A percentile compares a stretch with the other conserved stretches of the same genome.
Conservation (phyloP, 2,888 invertebrate genomes). For the Prosapia bicincta region DNA sequence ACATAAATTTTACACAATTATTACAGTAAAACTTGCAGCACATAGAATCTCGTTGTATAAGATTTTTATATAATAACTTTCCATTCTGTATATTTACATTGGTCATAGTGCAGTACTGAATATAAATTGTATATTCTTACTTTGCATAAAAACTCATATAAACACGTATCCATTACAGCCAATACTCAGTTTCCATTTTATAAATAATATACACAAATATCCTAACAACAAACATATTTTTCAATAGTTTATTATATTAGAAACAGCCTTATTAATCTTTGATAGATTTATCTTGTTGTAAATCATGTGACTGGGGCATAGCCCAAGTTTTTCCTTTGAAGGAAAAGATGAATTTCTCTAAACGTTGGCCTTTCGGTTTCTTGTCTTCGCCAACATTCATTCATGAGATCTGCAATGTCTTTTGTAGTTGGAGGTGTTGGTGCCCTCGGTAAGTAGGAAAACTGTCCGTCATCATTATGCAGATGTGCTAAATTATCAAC, state of each 20-base stretch:
- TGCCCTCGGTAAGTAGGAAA: constrained; percentile 46
- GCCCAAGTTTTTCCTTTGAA: constrained; percentile 52
- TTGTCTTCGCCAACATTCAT: constrained; percentile 57
- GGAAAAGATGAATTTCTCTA: constrained; percentile 58
- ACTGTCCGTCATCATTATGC: constrained; percentile 53
- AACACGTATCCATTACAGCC: background rate
- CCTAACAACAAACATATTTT: background rate
- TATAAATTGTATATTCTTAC: background rate
- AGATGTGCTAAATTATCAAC: constrained; percentile 75
- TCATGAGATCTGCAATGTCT: constrained; percentile 59
- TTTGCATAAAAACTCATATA: background rate
- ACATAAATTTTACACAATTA: background rate
- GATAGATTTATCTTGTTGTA: background rate
- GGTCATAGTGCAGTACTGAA: background rate
- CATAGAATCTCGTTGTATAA: background rate
- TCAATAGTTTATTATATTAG: background rate
- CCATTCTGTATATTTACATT: background rate
- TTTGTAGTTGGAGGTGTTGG: constrained; percentile 53
- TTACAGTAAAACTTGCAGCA: background rate
- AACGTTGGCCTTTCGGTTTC: constrained; percentile 56
- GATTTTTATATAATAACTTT: background rate
- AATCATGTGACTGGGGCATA: constrained; percentile 40
- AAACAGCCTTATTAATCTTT: background rate
- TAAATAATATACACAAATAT: background rate
- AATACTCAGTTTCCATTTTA: background rate